These are phyloP conservation scores for Distichodus sexfasciatus DNA, from an alignment of 2,797 vertebrate species.

Conservation along the genomic window DNA sequence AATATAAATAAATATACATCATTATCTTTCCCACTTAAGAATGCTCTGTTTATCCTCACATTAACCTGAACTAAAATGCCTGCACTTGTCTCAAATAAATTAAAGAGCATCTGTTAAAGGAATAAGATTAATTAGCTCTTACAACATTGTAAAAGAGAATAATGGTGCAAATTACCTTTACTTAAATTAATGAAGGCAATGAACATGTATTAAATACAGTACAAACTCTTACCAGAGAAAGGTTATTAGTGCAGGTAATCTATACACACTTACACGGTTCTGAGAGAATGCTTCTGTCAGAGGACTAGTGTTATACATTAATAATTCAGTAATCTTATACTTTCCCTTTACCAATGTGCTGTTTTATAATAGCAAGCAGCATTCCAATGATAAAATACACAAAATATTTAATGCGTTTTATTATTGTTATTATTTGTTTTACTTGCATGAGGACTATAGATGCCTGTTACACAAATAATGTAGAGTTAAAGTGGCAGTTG, in stretches of 20 bases:
- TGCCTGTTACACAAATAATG: too few relatives aligned
- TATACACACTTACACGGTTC: not conserved
- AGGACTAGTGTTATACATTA: not conserved
- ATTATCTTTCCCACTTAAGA: too few relatives aligned
- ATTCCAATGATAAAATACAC: not conserved
- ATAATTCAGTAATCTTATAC: conserved; percentile 12
- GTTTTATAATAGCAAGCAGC: not conserved
- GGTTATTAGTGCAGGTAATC: not conserved
- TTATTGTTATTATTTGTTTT: too few relatives aligned
- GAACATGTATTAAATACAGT: not conserved
- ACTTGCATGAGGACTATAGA: too few relatives aligned
- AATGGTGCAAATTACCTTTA: not conserved
- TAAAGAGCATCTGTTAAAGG: not conserved
- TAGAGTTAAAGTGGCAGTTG: too few relatives aligned
- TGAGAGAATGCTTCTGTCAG: not conserved
- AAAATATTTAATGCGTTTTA: not conserved
- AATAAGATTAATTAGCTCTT: not conserved
- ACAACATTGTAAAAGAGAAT: too few relatives aligned
- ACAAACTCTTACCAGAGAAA: not conserved
- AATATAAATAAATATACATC: too few relatives aligned
- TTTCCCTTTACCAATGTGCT: not conserved
- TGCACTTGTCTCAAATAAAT: too few relatives aligned
- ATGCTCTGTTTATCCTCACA: too few relatives aligned
- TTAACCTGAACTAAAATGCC: too few relatives aligned
- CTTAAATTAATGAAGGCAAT: not conserved